These are phyloP conservation scores for Lycia hirtaria DNA, from an alignment of 2,888 invertebrate genomes.

Conservation along the genomic window DNA sequence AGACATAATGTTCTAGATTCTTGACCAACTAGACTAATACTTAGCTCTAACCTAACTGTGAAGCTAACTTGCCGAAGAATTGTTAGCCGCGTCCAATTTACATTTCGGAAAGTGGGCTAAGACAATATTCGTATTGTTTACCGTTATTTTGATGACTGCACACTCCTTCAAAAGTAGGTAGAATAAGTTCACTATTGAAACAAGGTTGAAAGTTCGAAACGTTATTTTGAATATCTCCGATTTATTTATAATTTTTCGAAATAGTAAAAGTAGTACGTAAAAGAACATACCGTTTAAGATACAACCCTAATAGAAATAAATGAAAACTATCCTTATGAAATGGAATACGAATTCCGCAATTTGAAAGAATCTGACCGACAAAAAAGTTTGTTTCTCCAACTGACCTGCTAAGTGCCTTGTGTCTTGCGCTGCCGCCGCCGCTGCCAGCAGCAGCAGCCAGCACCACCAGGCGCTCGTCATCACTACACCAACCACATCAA, in stretches of 20 bases:
- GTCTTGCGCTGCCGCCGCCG: slow-evolving; percentile 70
- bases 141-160: slow-evolving; percentile 25
- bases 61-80: slow-evolving; percentile 12
- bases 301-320: not conserved
- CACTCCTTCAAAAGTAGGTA: slow-evolving; percentile 4
- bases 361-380: not conserved
- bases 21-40: not conserved
- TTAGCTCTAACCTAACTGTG: slow-evolving; percentile 16
- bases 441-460: slow-evolving; percentile 74
- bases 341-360: not conserved
- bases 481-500: slow-evolving; percentile 75
- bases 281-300: too few species aligned
- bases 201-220: not conserved
- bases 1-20: too few species aligned
- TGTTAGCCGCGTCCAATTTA: slow-evolving; percentile 33
- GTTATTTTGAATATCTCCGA: too few species aligned
- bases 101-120: slow-evolving; percentile 31
- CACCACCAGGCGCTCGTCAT: slow-evolving; percentile 79
- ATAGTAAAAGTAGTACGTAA: too few species aligned
- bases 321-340: not conserved
- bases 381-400: slow-evolving; percentile 17
- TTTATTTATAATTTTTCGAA: too few species aligned
- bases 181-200: slow-evolving; percentile 5
- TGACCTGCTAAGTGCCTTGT: slow-evolving; percentile 79
- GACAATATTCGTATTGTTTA: slow-evolving; percentile 30